Percentiles rank a stretch among this genome's conserved stretches.
These are phyloP conservation scores for Chromobotia macracanthus DNA, from an alignment of 2,797 vertebrate species.

Conservation along the genomic window DNA sequence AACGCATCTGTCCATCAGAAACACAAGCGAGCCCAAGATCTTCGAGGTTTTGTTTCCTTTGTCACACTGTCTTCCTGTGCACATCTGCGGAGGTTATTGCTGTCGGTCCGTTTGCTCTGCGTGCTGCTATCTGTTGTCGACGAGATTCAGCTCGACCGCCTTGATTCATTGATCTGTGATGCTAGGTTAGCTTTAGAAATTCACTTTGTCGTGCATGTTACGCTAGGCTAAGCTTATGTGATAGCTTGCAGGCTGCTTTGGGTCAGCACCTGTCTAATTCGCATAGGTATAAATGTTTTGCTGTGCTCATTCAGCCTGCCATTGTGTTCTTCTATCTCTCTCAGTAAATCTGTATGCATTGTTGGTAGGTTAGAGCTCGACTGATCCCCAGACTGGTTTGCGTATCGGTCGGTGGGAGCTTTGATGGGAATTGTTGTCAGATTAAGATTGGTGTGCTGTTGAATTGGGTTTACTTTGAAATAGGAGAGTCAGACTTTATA, in stretches of 20 bases:
- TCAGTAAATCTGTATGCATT: slow-evolving; percentile 15
- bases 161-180: not conserved
- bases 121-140: slow-evolving; percentile 18
- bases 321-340: slow-evolving; percentile 24
- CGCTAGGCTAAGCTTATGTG: slow-evolving; percentile 27
- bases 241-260: slow-evolving; percentile 34
- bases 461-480: too few species aligned
- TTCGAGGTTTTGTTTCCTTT: slow-evolving; percentile 73
- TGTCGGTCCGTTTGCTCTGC: slow-evolving; percentile 60
- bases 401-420: slow-evolving; percentile 26
- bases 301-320: not conserved
- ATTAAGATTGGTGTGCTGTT: slow-evolving; percentile 7
- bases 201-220: slow-evolving; percentile 23
- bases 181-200: slow-evolving; percentile 1
- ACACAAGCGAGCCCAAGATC: slow-evolving; percentile 51
- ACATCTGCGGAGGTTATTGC: slow-evolving; percentile 39
- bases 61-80: slow-evolving; percentile 81
- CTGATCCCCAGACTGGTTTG: slow-evolving; percentile 10
- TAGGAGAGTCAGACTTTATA: not conserved
- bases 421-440: slow-evolving; percentile 49
- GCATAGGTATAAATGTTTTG: slow-evolving; percentile 29
- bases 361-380: slow-evolving; percentile 14
- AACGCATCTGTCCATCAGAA: slow-evolving; percentile 1
- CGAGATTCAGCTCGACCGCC: slow-evolving; percentile 41
- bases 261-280: slow-evolving; percentile 32